These are phyloP conservation scores for Fukomys damarensis DNA, from an alignment of 2,113 vertebrate genomes.

Conservation along the genomic window DNA sequence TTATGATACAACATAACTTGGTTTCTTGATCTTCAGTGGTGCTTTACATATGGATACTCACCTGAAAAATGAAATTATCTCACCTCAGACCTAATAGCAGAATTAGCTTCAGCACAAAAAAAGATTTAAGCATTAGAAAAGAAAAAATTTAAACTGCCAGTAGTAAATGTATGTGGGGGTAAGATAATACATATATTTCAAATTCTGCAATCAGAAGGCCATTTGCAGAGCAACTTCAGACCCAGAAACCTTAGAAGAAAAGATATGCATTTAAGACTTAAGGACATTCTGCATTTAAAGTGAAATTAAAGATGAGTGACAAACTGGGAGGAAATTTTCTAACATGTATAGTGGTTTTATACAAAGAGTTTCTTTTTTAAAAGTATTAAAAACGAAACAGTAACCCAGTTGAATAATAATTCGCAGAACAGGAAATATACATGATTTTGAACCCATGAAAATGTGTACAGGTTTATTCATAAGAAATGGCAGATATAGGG, in stretches of 20 bases:
- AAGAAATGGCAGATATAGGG: too few relatives aligned
- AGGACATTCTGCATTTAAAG: neutral
- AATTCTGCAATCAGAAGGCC: slow-evolving; percentile 14
- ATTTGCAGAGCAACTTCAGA: neutral
- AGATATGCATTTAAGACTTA: neutral
- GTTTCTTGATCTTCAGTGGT: slow-evolving; percentile 1
- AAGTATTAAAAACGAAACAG: neutral
- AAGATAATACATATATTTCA: neutral
- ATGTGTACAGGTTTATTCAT: neutral
- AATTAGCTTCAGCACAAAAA: neutral
- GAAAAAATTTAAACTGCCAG: neutral
- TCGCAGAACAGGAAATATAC: neutral
- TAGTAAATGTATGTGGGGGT: neutral
- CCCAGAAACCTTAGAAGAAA: neutral
- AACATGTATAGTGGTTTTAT: neutral
- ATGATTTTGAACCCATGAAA: neutral
- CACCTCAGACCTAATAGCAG: neutral
- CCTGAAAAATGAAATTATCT: neutral
- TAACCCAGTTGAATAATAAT: neutral
- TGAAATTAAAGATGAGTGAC: slow-evolving; percentile 18
- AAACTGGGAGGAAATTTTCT: neutral
- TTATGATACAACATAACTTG: neutral
- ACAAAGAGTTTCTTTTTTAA: neutral
- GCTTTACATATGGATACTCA: neutral
- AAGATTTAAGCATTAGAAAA: neutral